Base-by-base conservation (phyloP, 2,888 invertebrate genomes). In the Phlogophora meticulosa region DNA sequence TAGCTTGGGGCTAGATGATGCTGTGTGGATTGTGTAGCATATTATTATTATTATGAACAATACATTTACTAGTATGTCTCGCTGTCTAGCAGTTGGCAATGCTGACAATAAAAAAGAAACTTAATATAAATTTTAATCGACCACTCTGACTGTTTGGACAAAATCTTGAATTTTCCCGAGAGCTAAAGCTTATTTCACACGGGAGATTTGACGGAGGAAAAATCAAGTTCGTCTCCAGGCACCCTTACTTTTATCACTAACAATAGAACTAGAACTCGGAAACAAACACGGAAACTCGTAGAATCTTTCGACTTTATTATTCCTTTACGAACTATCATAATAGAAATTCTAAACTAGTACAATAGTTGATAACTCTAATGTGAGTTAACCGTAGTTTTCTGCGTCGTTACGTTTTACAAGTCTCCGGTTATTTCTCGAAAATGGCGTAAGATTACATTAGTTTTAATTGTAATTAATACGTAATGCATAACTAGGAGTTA, bases 321-420 rank as follows among this genome's bases (percentile, higher is more conserved):
- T 59, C 46, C 76, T 70, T 59, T 63, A 65, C 38, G 34, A 68
- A 65, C n/a, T 68, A 53, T 46, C 61, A 40, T 73, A 59, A 58
- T 53, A 66, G 80, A 59, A 78, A 75, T 74, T 78, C 69, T 69
- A 70, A 70, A 70, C 76, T 62, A 9, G 32, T 5, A 46, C 40
- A 46, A n/a, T 49, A 51, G 40, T 77, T 72, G 43, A 60, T 60
- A 63, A 63, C 55, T 61, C 4, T 46, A 63, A 68, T 63, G 43
- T 36, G 46, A 74, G 64, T 74, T 74, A 40, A 58, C 57, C n/a
- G 13, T 57, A 68, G 78, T 64, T 78, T 74, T 76, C 56, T 51
- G 36, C 49, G 46, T 42, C 60, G 64, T 76, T 55, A 61, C 28
- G 49, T 71, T 80, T 60, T 64, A 71, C 58, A 49, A 51, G 46